Percentiles rank a stretch among this genome's conserved stretches.
Evolutionary conservation across 2,888 invertebrate genomes (phyloP).

Genomic region (Heliconius erato): DNA sequence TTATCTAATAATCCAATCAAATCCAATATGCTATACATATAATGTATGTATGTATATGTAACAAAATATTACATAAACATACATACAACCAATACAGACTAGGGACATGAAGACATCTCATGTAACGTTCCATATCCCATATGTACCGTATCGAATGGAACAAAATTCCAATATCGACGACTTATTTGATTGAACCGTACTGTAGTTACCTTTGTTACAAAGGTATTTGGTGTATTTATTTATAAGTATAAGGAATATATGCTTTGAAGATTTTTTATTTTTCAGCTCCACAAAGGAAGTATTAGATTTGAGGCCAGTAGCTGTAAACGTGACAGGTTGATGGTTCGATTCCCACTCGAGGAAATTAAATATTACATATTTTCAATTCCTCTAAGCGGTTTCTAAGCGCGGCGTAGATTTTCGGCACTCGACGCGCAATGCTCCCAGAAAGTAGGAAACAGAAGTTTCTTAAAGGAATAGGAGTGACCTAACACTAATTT

Average conservation of each 20-base stretch:
- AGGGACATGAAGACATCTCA: not conserved
- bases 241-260: not conserved
- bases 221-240: conserved; percentile 1
- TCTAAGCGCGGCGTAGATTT: not conserved
- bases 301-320: too few species aligned
- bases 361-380: not conserved
- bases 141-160: conserved; percentile 3
- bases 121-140: conserved; percentile 18
- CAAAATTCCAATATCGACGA: conserved; percentile 18
- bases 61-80: not conserved
- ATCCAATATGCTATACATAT: not conserved
- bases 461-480: not conserved
- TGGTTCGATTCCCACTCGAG: not conserved
- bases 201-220: conserved; percentile 6
- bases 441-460: not conserved
- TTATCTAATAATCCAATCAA: too few species aligned
- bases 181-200: conserved; percentile 12
- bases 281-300: too few species aligned
- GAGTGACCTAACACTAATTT: too few species aligned
- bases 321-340: too few species aligned
- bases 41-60: not conserved
- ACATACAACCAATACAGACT: not conserved
- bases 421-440: not conserved
- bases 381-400: not conserved
- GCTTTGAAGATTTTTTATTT: too few species aligned